Conservation (phyloP, 2,797 vertebrate species). For the Mormyrus proboscirostris region DNA sequence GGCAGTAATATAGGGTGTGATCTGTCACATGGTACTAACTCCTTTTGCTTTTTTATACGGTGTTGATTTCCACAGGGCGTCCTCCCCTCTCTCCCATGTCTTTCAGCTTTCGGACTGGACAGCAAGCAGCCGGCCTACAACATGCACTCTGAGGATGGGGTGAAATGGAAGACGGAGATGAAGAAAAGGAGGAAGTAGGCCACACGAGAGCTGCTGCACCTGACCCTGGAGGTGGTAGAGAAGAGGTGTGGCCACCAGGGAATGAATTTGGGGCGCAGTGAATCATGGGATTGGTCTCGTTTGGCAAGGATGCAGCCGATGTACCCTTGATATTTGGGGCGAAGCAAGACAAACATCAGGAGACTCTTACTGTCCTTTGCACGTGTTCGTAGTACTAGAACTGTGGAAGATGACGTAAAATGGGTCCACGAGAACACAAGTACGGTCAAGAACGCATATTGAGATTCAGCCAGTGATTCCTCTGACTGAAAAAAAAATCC, state of each 20-base stretch:
- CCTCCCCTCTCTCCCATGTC: background rate
- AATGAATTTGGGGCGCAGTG: background rate
- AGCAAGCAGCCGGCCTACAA: conserved; percentile 84
- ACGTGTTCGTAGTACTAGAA: background rate
- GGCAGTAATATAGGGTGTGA: background rate
- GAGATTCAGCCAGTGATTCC: background rate
- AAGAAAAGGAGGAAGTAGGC: conserved; percentile 85
- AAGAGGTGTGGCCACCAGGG: conserved; percentile 65
- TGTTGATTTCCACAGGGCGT: background rate
- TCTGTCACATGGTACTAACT: background rate
- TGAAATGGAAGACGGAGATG: conserved; percentile 90
- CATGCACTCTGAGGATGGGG: conserved; percentile 90
- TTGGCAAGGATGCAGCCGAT: background rate
- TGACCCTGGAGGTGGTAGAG: conserved; percentile 83
- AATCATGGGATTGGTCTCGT: background rate
- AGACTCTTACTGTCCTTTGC: background rate
- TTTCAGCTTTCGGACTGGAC: conserved; percentile 76
- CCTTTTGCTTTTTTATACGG: background rate
- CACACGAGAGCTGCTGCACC: conserved; percentile 82
- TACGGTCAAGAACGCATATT: background rate
- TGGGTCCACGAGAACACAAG: background rate
- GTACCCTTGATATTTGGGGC: background rate
- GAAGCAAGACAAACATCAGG: background rate
- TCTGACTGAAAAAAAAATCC: background rate
- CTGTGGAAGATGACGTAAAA: background rate